Conservation (phyloP, 2,888 invertebrate genomes). For the Chloroclystis v-ata region DNA sequence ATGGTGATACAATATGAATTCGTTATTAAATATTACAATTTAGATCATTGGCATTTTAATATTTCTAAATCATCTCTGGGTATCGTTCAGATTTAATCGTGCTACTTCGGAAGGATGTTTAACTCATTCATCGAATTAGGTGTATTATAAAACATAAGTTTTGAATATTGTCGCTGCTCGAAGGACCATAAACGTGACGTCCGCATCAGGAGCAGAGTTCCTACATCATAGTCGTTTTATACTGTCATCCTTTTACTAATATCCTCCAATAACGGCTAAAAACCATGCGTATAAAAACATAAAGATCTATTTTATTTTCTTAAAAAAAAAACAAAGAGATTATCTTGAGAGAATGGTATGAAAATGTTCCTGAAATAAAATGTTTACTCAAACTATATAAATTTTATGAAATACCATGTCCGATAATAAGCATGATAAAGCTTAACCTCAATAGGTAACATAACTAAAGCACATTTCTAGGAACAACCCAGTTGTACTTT, state of each 20-base stretch:
- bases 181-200: constrained; percentile 10
- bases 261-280: no score
- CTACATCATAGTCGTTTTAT: constrained; percentile 39
- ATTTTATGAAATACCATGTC: no score
- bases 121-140: constrained; percentile 28
- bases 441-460: no score
- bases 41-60: constrained; percentile 42
- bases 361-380: no score
- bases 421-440: no score
- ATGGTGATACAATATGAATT: constrained; percentile 57
- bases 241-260: constrained; percentile 1
- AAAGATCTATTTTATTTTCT: no score
- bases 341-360: no score
- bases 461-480: no score
- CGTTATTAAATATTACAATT: constrained; percentile 56
- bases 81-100: constrained; percentile 1
- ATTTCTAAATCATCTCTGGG: constrained; percentile 35
- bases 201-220: constrained; percentile 47
- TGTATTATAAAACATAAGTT: constrained; percentile 24
- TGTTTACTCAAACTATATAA: no score
- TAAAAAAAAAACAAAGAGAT: no score
- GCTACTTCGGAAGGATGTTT: constrained; percentile 20
- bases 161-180: constrained; percentile 19
- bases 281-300: no score
- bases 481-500: no score